Evolutionary conservation across 2,797 vertebrate genomes (phyloP), one percentile per base, ranked within the genome.

Genomic region (Alca torda): DNA sequence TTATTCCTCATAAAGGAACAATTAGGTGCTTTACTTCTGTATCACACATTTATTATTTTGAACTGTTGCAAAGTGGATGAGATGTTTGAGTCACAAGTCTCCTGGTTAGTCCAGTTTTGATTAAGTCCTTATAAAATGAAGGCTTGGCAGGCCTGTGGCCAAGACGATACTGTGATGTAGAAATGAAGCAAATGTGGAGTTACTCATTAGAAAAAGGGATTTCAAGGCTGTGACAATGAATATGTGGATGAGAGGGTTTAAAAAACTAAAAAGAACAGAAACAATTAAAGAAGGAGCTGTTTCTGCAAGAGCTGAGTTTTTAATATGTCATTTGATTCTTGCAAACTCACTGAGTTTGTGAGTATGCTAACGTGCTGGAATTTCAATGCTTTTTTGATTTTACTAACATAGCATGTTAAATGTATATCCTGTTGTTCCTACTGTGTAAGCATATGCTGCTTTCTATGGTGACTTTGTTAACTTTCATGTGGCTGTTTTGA

Each of bases 401-500:
- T 90, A 63, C 74, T 92, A 91, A 84, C 90, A 92, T 93, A 94
- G 79, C 18, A 3, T 91, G 79, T 84, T 95, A 92, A 90, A 95
- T 48, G 53, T 89, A 72, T 95, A 86, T 89, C 91, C 87, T 92
- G 89, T 95, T 97, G 82, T 81, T 96, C 84, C 91, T 96, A 78
- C 96, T 89, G 75, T 91, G 81, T 96, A 95, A 94, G 84, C 87
- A 93, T 85, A 87, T 91, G 91, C 45, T 77, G 46, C 91, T 88
- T 89, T 91, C 91, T 83, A 4, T 65, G 68, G 78, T 75, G 75
- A 83, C 57, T 78, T 69, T 67, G 79, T 68, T 87, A 89, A 78
- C 89, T 95, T 95, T 95, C 89, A 91, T 93, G 91, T 84, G 82
- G 84, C 65, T 88, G 73, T 96, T 96, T 90, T 90, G 94, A 95